Base-by-base conservation (phyloP, 2,888 invertebrate genomes). In the Agapostemon virescens region DNA sequence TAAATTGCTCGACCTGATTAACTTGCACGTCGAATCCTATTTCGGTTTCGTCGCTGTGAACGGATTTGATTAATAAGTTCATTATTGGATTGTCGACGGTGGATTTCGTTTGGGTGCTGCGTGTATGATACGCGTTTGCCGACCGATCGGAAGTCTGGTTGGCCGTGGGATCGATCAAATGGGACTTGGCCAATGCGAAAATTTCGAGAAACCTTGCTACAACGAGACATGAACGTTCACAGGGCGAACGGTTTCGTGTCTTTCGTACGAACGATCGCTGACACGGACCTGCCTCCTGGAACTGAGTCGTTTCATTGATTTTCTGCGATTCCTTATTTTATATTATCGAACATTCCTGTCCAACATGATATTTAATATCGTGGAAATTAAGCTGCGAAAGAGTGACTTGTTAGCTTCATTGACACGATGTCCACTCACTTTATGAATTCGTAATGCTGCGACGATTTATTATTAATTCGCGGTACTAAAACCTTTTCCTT, bases 61-160 rank as follows among this genome's bases (percentile, higher is more conserved):
- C 70, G 52, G 81, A 74, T 81, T 68, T 63, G 55, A 81, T 81
- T 81, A 81, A 81, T 81, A 81, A 81, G 75, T 71, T 80, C 75
- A 81, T 75, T 81, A 81, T 68, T 40, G 63, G 42, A 55, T 63
- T 68, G 64, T 40, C 70, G 71, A 23, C 33, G 33, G 40, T 63
- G 52, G 33, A 81, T 68, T 74, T 74, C 80, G 80, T 79, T 79
- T 74, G 68, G 69, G 52, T 67, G 81, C 36, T 73, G 68, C 45
- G 66, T 55, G n/a, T 49, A 79, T 58, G 61, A 79, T 69, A 45
- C 67, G 17, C 64, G 45, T 79, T 72, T 64, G 42, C 33, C 17
- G 38, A 66, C 20, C 58, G 66, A 70, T 78, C 66, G 9, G 40
- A 11, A 15, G 40, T 23, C 30, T 52, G 38, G 9, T 33, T 66